Conservation (phyloP, 2,888 invertebrate genomes). For the Parasteatoda lunata region DNA sequence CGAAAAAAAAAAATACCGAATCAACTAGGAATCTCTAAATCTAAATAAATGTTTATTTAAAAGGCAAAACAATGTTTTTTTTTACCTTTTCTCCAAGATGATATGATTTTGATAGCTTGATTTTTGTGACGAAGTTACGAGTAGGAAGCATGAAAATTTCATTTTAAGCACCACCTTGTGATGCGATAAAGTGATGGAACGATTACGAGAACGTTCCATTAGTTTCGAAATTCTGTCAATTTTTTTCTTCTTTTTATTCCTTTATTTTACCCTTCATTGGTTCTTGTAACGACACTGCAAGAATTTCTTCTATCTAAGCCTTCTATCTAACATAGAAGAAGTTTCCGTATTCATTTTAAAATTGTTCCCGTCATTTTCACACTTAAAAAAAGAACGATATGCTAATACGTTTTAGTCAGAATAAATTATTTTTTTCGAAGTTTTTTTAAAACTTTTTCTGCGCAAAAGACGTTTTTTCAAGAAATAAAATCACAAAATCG, state of each 20-base stretch:
- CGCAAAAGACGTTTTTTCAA: neutral
- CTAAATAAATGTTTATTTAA: conserved; percentile 66
- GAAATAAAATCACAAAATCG: neutral
- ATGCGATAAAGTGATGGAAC: conserved; percentile 3
- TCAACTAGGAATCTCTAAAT: conserved; percentile 50
- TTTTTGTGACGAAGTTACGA: conserved; percentile 24
- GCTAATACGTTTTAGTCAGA: neutral
- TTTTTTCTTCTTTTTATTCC: neutral
- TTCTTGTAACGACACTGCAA: neutral
- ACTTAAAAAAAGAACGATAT: neutral
- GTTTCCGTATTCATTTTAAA: neutral
- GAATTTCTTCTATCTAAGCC: neutral
- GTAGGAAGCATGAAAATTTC: conserved; percentile 51
- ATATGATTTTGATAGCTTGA: conserved; percentile 64
- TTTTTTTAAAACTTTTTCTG: neutral
- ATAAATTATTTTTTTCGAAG: neutral
- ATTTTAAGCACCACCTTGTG: conserved; percentile 47
- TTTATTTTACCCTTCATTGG: neutral
- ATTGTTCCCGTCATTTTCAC: neutral
- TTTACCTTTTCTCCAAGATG: conserved; percentile 10
- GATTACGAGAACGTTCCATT: conserved; percentile 3
- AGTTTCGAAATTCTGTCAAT: neutral
- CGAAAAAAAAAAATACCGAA: conserved; percentile 32
- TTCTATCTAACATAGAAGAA: neutral
- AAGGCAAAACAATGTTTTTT: conserved; percentile 31